Evolutionary conservation across 1,140 invertebrate species (phyloP).

Genomic region (Meloidogyne exigua): DNA sequence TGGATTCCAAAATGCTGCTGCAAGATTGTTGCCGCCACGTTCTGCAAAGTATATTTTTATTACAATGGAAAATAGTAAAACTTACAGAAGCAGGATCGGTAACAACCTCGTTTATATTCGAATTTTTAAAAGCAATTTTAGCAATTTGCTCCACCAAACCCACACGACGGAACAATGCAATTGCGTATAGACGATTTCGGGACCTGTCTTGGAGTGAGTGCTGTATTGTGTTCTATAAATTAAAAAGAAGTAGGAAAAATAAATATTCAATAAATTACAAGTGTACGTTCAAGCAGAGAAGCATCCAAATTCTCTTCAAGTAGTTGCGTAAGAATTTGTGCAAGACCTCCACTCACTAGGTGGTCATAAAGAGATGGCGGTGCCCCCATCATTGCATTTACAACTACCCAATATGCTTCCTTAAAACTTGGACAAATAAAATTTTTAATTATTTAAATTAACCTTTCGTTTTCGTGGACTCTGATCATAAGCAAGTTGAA

Average conservation of each 20-base stretch:
- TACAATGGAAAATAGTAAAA: background rate
- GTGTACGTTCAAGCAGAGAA: constrained; percentile 16
- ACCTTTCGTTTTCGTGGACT: constrained; percentile 33
- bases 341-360: constrained; percentile 32
- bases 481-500: constrained; percentile 23
- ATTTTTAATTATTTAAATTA: background rate
- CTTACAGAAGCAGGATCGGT: constrained; percentile 1
- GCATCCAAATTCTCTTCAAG: constrained; percentile 16
- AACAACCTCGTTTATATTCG: background rate
- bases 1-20: constrained; percentile 14
- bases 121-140: constrained; percentile 8
- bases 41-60: background rate
- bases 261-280: background rate
- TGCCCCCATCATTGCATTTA: constrained; percentile 35
- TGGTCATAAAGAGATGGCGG: constrained; percentile 22
- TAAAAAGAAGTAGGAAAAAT: background rate
- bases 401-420: constrained; percentile 38
- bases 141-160: constrained; percentile 15
- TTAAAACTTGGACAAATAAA: constrained; percentile 4
- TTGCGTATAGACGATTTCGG: constrained; percentile 2
- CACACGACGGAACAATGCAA: constrained; percentile 19
- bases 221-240: constrained; percentile 4
- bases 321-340: constrained; percentile 21
- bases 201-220: constrained; percentile 15
- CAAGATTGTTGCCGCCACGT: constrained; percentile 14